phyloP scores from a whole-genome alignment of 2,797 vertebrate species.

The Pipistrellus nathusii region DNA sequence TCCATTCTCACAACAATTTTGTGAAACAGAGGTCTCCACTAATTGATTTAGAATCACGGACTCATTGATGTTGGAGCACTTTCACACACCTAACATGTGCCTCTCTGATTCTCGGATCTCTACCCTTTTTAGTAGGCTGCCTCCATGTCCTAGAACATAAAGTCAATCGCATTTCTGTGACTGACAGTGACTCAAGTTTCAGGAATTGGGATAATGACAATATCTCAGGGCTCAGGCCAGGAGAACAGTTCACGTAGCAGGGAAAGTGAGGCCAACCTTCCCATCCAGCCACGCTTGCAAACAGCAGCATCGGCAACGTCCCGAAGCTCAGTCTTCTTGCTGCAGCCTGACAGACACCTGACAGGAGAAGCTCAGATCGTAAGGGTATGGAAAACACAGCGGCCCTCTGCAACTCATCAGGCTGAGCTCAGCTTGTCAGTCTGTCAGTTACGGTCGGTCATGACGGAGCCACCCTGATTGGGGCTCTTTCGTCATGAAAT shows the following conservation, averaged over 20 bases:
- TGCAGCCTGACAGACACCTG: slow-evolving; percentile 38
- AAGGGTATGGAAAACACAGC: slow-evolving; percentile 27
- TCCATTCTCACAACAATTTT: neutral
- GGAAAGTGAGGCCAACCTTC: neutral
- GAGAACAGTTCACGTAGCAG: rapidly evolving
- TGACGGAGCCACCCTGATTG: slow-evolving; percentile 21
- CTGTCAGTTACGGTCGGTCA: slow-evolving; percentile 54
- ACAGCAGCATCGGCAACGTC: neutral
- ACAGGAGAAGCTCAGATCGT: slow-evolving; percentile 47
- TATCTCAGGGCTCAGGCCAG: neutral
- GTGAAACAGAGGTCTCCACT: neutral
- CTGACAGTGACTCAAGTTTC: neutral
- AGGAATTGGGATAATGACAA: neutral
- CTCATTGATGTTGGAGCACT: neutral
- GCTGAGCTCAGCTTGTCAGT: slow-evolving; percentile 13
- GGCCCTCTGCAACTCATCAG: slow-evolving; percentile 48
- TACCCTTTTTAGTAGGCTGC: neutral
- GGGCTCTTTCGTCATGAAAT: neutral
- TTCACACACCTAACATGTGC: neutral
- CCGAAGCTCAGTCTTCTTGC: neutral
- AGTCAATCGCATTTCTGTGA: neutral
- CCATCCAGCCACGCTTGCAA: rapidly evolving
- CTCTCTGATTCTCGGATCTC: neutral
- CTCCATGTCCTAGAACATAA: neutral
- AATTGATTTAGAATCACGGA: neutral